Percentiles rank a stretch among this genome's conserved stretches.
These are phyloP conservation scores for Labia minor DNA, from an alignment of 2,888 invertebrate genomes.

Conservation along the genomic window DNA sequence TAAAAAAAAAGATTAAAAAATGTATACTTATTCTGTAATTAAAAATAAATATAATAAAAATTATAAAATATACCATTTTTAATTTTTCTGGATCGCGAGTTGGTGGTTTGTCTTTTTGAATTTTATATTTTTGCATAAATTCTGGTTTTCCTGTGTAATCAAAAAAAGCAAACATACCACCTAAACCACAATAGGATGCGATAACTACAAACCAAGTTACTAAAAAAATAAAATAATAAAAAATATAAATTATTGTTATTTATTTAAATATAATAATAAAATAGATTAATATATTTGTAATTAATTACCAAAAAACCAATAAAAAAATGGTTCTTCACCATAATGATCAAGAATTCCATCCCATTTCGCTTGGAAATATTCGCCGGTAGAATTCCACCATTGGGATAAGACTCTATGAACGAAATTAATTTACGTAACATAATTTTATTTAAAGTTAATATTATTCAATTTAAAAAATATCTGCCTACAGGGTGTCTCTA, in stretches of 20 bases:
- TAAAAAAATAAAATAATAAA: not conserved
- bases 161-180: not conserved
- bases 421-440: too few species aligned
- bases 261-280: too few species aligned
- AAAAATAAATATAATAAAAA: too few species aligned
- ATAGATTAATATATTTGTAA: not conserved
- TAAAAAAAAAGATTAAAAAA: too few species aligned
- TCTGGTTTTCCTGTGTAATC: not conserved
- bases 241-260: too few species aligned
- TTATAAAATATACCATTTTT: too few species aligned
- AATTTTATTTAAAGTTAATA: too few species aligned
- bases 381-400: not conserved
- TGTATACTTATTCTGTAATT: too few species aligned
- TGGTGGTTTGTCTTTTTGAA: not conserved
- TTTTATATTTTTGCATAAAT: not conserved
- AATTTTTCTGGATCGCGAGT: too few species aligned
- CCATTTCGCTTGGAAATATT: not conserved
- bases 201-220: not conserved
- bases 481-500: too few species aligned
- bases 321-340: not conserved
- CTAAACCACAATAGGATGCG: not conserved
- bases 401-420: not conserved
- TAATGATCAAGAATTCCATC: not conserved
- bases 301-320: constrained; percentile 1
- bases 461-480: too few species aligned